Evolutionary conservation across 1,140 invertebrate species (phyloP).

Genomic region (Pogonus chalceus): DNA sequence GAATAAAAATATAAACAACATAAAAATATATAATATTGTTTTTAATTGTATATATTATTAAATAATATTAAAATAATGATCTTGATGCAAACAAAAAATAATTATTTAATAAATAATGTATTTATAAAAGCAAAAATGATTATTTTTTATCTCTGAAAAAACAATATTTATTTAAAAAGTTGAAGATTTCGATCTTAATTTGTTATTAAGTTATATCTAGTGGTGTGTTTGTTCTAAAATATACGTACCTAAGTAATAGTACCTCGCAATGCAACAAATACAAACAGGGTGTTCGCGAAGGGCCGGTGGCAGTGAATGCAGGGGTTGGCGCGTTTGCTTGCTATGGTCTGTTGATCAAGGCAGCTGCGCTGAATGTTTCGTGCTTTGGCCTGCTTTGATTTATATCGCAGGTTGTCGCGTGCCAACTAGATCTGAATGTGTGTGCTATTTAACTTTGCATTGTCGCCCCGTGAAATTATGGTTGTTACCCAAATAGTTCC

Average conservation of each 20-base stretch:
- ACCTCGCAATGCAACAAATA: neutral
- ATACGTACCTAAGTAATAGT: neutral
- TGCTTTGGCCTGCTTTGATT: slow-evolving; percentile 20
- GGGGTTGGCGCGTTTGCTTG: slow-evolving; percentile 18
- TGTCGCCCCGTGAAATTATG: slow-evolving; percentile 26
- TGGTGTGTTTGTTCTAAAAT: neutral
- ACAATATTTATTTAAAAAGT: slow-evolving; percentile 8
- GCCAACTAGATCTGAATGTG: slow-evolving; percentile 10
- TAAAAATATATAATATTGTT: too few species aligned
- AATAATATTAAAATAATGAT: too few species aligned
- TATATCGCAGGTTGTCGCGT: slow-evolving; percentile 26
- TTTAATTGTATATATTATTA: too few species aligned
- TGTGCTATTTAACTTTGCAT: slow-evolving; percentile 12
- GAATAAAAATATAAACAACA: too few species aligned
- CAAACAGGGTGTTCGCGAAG: neutral
- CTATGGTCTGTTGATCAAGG: slow-evolving; percentile 29
- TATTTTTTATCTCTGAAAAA: neutral
- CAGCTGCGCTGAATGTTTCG: slow-evolving; percentile 22
- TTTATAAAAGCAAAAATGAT: too few species aligned
- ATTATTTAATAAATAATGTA: too few species aligned
- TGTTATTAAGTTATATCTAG: neutral
- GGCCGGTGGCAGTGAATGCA: neutral
- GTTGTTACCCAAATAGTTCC: slow-evolving; percentile 20
- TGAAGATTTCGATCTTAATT: neutral
- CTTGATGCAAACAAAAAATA: too few species aligned